Conservation (phyloP, 2,113 vertebrate species). For the Mandrillus leucophaeus region DNA sequence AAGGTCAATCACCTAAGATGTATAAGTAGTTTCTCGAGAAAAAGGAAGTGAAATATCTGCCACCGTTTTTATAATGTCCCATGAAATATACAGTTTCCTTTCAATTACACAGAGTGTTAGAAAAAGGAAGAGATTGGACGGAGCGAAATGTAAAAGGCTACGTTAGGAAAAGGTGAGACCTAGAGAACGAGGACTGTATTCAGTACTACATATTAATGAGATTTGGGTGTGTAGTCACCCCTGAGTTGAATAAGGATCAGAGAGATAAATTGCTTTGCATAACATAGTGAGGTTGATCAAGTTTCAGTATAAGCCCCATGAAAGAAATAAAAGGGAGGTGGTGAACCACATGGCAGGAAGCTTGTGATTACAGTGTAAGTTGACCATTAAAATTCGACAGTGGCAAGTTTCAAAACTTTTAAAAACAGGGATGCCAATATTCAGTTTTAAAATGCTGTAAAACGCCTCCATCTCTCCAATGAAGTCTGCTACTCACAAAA, state of each 20-base stretch:
- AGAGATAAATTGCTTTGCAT: background rate
- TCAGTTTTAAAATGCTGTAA: background rate
- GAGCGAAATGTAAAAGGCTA: background rate
- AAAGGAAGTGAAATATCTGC: background rate
- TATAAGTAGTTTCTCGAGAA: background rate
- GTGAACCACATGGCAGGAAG: accelerated
- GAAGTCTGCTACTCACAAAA: background rate
- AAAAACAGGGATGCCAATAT: accelerated
- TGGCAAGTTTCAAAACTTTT: background rate
- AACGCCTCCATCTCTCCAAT: background rate
- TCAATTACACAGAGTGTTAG: background rate
- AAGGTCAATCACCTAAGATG: background rate
- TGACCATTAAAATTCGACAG: background rate
- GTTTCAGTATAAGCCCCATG: background rate
- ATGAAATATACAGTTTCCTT: background rate
- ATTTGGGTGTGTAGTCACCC: background rate
- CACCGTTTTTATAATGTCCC: background rate
- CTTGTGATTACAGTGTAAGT: background rate
- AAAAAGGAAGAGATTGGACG: background rate
- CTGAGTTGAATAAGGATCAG: background rate
- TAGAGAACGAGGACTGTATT: background rate
- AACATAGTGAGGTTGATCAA: background rate
- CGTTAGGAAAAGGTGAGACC: background rate
- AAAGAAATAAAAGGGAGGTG: accelerated
- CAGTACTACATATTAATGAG: background rate